These are phyloP conservation scores for Meandrusa payeni DNA, from an alignment of 2,888 invertebrate genomes.

Conservation along the genomic window DNA sequence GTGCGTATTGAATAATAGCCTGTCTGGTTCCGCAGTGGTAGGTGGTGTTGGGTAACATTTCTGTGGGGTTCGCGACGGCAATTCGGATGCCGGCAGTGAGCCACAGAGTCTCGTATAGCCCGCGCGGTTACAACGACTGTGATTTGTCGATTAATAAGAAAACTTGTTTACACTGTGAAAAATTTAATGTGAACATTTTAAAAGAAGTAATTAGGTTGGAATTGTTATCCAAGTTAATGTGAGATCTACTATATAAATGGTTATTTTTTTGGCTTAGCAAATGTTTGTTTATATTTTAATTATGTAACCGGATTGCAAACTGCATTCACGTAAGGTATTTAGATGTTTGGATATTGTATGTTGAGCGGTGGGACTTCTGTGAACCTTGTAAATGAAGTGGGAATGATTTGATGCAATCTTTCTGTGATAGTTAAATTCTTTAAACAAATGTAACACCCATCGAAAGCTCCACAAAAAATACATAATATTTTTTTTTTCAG, in stretches of 20 bases:
- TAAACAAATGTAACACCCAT: no score
- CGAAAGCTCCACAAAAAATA: no score
- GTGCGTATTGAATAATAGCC: slow-evolving; percentile 28
- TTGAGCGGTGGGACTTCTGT: no score
- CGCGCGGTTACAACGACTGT: slow-evolving; percentile 5
- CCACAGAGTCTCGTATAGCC: neutral
- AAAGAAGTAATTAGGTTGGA: neutral
- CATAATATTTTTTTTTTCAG: no score
- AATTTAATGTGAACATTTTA: neutral
- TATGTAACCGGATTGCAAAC: slow-evolving; percentile 17
- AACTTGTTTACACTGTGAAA: slow-evolving; percentile 5
- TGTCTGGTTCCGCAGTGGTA: slow-evolving; percentile 28
- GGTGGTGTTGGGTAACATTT: slow-evolving; percentile 28
- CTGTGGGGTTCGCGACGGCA: slow-evolving; percentile 9
- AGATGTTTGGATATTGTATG: neutral
- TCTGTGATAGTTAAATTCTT: neutral
- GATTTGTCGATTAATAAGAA: neutral
- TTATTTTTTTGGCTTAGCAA: neutral
- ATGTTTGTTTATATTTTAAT: slow-evolving; percentile 18
- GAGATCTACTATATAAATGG: neutral
- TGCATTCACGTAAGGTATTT: slow-evolving; percentile 8
- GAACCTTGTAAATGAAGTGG: no score
- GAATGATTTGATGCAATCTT: neutral
- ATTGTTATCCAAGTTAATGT: neutral
- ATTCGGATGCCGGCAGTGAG: slow-evolving; percentile 22